These are phyloP conservation scores for Lordiphosa clarofinis DNA, from an alignment of 1,140 invertebrate genomes.

Conservation along the genomic window DNA sequence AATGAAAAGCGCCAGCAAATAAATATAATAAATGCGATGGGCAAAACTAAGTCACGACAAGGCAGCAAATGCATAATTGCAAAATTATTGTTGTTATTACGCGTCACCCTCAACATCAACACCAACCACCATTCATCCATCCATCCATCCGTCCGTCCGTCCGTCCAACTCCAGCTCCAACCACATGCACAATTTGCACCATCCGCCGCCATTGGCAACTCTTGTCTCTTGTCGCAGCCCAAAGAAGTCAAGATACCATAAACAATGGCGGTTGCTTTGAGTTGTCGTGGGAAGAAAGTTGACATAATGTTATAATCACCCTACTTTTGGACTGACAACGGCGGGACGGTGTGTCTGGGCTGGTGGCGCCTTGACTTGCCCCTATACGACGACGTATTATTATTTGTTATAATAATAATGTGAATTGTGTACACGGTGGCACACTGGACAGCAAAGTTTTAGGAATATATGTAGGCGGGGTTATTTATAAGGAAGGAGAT, in stretches of 20 bases:
- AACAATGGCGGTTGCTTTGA: constrained; percentile 41
- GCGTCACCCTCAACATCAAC: constrained; percentile 43
- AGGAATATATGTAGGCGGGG: no score
- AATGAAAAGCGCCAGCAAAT: constrained; percentile 55
- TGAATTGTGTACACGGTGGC: constrained; percentile 39
- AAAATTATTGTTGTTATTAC: constrained; percentile 62
- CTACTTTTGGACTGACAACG: constrained; percentile 37
- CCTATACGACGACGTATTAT: constrained; percentile 18
- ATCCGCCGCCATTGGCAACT: constrained; percentile 23
- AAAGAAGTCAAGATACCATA: constrained; percentile 19
- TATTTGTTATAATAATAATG: constrained; percentile 69
- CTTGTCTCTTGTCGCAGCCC: constrained; percentile 24
- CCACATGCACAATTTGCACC: constrained; percentile 27
- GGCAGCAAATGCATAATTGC: constrained; percentile 61
- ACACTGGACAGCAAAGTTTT: constrained; percentile 45
- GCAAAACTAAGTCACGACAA: constrained; percentile 68
- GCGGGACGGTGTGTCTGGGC: constrained; percentile 31
- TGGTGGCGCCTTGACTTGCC: constrained; percentile 64
- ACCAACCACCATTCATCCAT: constrained; percentile 28
- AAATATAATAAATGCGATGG: constrained; percentile 66
- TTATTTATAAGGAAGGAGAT: no score
- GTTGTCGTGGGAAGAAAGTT: constrained; percentile 73
- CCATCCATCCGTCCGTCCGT: constrained; percentile 11
- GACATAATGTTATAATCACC: constrained; percentile 76
- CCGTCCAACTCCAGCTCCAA: constrained; percentile 2